Conservation (phyloP, 2,113 vertebrate species). For the Salvelinus namaycush region DNA sequence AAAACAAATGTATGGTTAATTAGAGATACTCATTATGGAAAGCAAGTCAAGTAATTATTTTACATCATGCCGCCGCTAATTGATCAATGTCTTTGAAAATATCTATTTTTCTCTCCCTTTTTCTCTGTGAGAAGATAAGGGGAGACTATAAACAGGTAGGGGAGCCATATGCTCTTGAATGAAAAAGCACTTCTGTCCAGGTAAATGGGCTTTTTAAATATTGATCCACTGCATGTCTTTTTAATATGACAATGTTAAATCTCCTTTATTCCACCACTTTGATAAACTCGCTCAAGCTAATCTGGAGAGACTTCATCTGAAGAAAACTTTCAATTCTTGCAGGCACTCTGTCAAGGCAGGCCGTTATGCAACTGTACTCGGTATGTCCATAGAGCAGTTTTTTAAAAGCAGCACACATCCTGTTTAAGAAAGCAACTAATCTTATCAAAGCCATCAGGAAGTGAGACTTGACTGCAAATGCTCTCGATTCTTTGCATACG, state of each 20-base stretch:
- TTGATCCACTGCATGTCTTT: conserved; percentile 73
- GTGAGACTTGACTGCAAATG: conserved; percentile 70
- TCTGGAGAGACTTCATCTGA: conserved; percentile 33
- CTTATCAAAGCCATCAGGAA: conserved; percentile 79
- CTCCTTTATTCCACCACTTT: conserved; percentile 74
- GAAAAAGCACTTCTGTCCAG: conserved; percentile 72
- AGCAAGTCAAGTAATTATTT: conserved; percentile 97
- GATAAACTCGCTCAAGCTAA: conserved; percentile 60
- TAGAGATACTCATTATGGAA: conserved; percentile 98
- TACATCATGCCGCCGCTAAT: conserved; percentile 98
- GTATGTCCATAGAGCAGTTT: conserved; percentile 43
- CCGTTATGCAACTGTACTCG: conserved; percentile 59
- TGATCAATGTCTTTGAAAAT: conserved; percentile 85
- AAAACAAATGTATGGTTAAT: conserved; percentile 99
- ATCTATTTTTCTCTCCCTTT: conserved; percentile 43
- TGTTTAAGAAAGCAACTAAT: conserved; percentile 78
- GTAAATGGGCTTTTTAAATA: conserved; percentile 78
- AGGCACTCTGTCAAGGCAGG: conserved; percentile 26
- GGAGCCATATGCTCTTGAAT: conserved; percentile 74
- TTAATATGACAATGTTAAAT: conserved; percentile 74
- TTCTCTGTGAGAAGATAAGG: conserved; percentile 64
- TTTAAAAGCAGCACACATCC: conserved; percentile 70
- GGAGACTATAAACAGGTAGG: conserved; percentile 68
- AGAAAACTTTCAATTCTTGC: conserved; percentile 12
- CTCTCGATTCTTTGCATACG: conserved; percentile 62